Evolutionary conservation across 2,888 invertebrate genomes (phyloP).

Genomic region (Cryptosula pallasiana): DNA sequence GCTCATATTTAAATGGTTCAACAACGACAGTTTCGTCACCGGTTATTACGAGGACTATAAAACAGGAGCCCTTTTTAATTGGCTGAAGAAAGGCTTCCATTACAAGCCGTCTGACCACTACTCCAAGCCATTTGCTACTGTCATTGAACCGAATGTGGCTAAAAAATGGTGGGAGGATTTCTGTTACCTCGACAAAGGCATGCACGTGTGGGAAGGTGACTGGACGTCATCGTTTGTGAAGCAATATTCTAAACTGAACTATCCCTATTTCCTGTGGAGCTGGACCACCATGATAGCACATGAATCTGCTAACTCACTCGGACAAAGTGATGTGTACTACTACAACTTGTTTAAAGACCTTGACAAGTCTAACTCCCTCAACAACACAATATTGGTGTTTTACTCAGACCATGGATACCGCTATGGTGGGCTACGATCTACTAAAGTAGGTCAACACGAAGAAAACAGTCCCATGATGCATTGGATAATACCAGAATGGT

Average conservation of each 20-base stretch:
- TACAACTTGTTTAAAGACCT: neutral
- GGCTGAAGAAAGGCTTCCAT: neutral
- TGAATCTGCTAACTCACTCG: neutral
- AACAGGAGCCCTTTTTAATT: neutral
- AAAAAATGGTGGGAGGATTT: neutral
- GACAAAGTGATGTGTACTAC: neutral
- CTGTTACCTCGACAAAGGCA: neutral
- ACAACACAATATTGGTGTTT: neutral
- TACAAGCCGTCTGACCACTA: neutral
- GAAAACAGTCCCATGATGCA: conserved; percentile 2
- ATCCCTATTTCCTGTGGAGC: neutral
- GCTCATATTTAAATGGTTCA: neutral
- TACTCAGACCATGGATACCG: neutral
- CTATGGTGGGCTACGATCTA: neutral
- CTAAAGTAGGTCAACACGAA: neutral
- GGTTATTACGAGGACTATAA: neutral
- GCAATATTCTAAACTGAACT: neutral
- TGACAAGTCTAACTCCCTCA: neutral
- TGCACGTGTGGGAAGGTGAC: neutral
- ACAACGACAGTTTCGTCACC: neutral
- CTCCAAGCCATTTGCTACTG: neutral
- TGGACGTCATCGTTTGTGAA: neutral
- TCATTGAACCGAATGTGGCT: neutral
- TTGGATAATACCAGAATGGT: neutral
- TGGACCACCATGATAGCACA: neutral